A percentile compares a stretch with the other conserved stretches of the same genome.
Conservation (phyloP, 2,113 vertebrate species). For the Arothron firmamentum region DNA sequence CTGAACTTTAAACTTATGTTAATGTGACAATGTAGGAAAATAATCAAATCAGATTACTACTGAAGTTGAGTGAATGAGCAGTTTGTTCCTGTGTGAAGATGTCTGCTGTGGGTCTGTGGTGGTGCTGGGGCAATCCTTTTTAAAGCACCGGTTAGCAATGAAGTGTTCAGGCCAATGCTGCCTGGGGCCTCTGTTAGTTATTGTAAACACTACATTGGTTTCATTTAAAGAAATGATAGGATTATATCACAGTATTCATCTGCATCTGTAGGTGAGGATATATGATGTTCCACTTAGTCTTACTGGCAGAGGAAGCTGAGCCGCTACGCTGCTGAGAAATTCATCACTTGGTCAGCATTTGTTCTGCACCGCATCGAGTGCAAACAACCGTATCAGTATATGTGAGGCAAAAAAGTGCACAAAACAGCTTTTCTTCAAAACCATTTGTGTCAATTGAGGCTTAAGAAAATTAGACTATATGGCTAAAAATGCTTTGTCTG, state of each 20-base stretch:
- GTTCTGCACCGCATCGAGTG: neutral
- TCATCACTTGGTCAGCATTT: constrained; percentile 41
- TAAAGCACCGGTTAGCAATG: neutral
- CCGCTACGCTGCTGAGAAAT: constrained; percentile 22
- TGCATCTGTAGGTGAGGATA: constrained; percentile 34
- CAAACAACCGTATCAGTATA: constrained; percentile 4
- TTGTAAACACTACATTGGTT: constrained; percentile 20
- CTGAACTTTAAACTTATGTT: constrained; percentile 33
- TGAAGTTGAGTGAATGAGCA: constrained; percentile 25
- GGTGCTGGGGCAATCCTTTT: neutral
- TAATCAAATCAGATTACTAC: constrained; percentile 44
- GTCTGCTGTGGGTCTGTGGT: neutral
- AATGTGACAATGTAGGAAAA: constrained; percentile 57
- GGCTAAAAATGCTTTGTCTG: constrained; percentile 26
- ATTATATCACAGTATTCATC: constrained; percentile 3
- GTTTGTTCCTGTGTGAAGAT: constrained; percentile 47
- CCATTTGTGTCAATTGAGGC: too few relatives aligned
- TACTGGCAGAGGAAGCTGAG: constrained; percentile 56
- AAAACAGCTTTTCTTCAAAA: neutral
- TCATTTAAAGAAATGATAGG: constrained; percentile 22
- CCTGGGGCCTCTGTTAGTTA: neutral
- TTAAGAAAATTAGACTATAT: neutral
- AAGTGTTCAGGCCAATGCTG: neutral
- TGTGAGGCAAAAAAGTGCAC: neutral
- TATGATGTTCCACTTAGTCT: constrained; percentile 43